Evolutionary conservation across 2,797 vertebrate genomes (phyloP), one percentile per base, ranked within the genome.

Genomic region (Gymnoscopelus braueri): DNA sequence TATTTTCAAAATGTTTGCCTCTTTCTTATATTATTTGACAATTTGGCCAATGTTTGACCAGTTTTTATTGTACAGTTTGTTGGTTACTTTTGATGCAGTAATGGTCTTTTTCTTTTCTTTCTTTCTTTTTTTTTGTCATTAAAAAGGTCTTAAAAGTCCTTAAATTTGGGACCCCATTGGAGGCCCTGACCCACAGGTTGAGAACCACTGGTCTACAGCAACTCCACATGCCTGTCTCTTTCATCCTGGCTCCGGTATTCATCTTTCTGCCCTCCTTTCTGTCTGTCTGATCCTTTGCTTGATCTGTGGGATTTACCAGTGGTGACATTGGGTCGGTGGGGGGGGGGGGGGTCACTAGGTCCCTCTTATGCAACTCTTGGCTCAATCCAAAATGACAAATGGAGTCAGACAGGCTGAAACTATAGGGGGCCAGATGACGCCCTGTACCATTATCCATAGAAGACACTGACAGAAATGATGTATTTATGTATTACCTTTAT

Each of bases 281-380:
- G 79, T 88, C 87, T 81, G 79, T 85, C 72, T 59, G 69, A 85
- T 84, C 77, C 74, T 73, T 77, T 77, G 81, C 79, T 87, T 90
- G 81, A 91, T 92, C 89, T 89, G 71, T 65, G 69, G 89, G 89
- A 89, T 88, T 90, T 88, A 80, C 62, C 14, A 7, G 35, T 54
- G 48, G 67, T 68, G 65, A 47, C 77, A 11, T 15, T 44, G 63
- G 63, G 8, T n/a, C n/a, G n/a, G 29, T 8, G 29, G 32, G 12
- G 63, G 19, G 77, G 57, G 44, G 72, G 78, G 77, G 78, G 72
- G 67, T 55, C 72, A 44, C 39, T 44, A 72, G 83, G 77, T 83
- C 80, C 72, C 65, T 3, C 83, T 90, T 89, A 88, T 74, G 83
- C 72, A 91, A 91, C 83, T 58, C 19, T 0, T 5, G 79, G 80